These are phyloP conservation scores for Dryocosmus kuriphilus DNA, from an alignment of 2,888 invertebrate genomes.

Conservation along the genomic window DNA sequence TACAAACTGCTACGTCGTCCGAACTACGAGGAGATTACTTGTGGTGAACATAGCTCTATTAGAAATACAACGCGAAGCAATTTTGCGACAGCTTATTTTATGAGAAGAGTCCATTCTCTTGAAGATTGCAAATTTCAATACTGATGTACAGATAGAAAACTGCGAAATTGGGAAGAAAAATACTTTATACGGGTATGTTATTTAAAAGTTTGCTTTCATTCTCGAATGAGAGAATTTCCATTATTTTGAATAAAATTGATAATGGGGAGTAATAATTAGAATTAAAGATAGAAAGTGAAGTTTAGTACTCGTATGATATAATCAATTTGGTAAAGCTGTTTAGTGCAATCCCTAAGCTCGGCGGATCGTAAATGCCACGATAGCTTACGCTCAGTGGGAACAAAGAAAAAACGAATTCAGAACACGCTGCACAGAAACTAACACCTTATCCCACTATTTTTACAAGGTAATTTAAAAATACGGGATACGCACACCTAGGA, in stretches of 20 bases:
- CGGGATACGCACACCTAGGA: background rate
- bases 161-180: too few relatives aligned
- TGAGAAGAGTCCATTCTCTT: background rate
- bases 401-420: slow-evolving; percentile 30
- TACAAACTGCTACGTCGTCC: slow-evolving; percentile 40
- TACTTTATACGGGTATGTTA: too few relatives aligned
- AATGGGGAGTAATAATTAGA: background rate
- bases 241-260: background rate
- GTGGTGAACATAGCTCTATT: slow-evolving; percentile 12
- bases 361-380: slow-evolving; percentile 4
- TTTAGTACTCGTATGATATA: background rate
- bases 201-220: too few relatives aligned
- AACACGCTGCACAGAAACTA: slow-evolving; percentile 24
- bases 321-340: slow-evolving; percentile 22
- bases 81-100: slow-evolving; percentile 28
- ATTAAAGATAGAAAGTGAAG: slow-evolving; percentile 6
- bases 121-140: background rate
- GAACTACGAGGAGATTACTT: slow-evolving; percentile 40
- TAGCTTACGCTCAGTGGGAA: background rate
- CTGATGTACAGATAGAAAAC: too few relatives aligned
- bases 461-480: slow-evolving; percentile 36
- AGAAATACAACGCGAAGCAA: slow-evolving; percentile 20
- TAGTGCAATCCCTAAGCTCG: slow-evolving; percentile 30
- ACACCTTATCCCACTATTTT: slow-evolving; percentile 38
- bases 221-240: too few relatives aligned